phyloP scores from a whole-genome alignment of 2,113 vertebrate genomes.

The Eclectus roratus region DNA sequence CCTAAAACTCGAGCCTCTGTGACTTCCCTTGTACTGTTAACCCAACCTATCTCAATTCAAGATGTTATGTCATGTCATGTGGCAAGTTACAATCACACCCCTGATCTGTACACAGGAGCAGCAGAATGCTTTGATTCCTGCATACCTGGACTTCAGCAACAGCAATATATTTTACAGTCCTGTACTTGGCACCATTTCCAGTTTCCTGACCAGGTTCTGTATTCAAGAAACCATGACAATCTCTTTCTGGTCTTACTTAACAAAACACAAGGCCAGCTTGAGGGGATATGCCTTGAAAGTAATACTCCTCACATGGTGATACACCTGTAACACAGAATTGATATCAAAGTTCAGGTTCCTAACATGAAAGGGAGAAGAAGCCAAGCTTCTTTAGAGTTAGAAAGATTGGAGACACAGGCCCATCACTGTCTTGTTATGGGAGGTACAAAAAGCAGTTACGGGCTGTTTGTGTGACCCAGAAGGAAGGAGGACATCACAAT shows the following conservation, averaged over 20 bases:
- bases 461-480: background rate
- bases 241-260: background rate
- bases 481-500: background rate
- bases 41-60: background rate
- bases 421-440: accelerated
- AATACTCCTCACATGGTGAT: background rate
- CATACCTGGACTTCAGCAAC: background rate
- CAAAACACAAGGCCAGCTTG: background rate
- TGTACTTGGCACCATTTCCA: background rate
- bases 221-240: accelerated
- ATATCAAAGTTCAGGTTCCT: background rate
- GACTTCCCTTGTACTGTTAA: background rate
- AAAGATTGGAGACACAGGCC: background rate
- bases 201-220: background rate
- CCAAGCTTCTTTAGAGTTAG: background rate
- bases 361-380: background rate
- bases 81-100: background rate
- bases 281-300: background rate
- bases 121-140: background rate
- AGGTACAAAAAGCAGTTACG: background rate
- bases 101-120: background rate
- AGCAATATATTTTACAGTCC: background rate
- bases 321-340: background rate
- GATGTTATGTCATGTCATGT: background rate
- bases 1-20: accelerated